A percentile compares a stretch with the other conserved stretches of the same genome.
Evolutionary conservation across 1,140 invertebrate species (phyloP).

Genomic region (Macrobrachium rosenbergii): DNA sequence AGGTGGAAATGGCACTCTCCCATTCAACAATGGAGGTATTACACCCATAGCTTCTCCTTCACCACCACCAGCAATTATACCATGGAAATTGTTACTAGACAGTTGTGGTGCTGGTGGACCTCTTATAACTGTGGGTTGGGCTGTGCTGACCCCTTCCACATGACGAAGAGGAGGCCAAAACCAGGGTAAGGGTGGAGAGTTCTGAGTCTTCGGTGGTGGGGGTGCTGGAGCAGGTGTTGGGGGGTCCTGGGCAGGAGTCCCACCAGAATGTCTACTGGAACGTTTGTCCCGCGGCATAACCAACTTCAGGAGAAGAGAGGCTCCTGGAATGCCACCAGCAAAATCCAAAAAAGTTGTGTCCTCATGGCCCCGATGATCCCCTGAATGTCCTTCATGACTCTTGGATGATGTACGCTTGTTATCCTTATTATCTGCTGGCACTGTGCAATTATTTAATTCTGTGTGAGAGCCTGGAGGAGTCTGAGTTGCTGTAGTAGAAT

Average conservation of each 20-base stretch:
- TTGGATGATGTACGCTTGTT: conserved; percentile 24
- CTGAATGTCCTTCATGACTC: conserved; percentile 25
- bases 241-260: conserved; percentile 34
- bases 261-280: conserved; percentile 54
- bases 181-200: conserved; percentile 49
- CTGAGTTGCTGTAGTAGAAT: conserved; percentile 42
- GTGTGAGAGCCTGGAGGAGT: conserved; percentile 45
- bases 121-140: conserved; percentile 21
- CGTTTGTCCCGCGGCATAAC: conserved; percentile 54
- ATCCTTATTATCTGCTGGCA: conserved; percentile 31
- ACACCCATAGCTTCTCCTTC: conserved; percentile 27
- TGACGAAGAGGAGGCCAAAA: conserved; percentile 57
- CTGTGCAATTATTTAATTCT: conserved; percentile 42
- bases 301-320: conserved; percentile 44
- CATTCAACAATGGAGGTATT: conserved; percentile 8
- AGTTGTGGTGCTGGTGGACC: neutral
- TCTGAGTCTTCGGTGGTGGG: neutral
- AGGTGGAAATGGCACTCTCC: conserved; percentile 48
- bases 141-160: conserved; percentile 22
- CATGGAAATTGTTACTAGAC: neutral
- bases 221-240: neutral
- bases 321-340: conserved; percentile 46
- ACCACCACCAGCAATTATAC: conserved; percentile 32
- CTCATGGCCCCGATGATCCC: conserved; percentile 20
- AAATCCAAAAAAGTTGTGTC: conserved; percentile 21